These are phyloP conservation scores for Drosophila watanabei DNA, from an alignment of 1,140 invertebrate species.

Conservation along the genomic window DNA sequence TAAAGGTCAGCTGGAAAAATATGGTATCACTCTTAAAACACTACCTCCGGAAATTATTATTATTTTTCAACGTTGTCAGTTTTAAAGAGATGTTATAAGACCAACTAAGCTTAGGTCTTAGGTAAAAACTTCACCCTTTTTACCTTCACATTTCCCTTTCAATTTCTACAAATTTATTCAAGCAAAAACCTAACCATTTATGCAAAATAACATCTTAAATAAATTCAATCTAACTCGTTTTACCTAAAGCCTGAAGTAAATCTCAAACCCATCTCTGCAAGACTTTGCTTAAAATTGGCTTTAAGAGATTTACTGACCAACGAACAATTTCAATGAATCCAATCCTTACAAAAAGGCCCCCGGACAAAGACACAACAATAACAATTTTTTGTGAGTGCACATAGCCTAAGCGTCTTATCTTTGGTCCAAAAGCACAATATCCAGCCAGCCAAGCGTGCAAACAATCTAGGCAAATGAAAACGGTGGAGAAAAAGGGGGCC, in stretches of 20 bases:
- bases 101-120: too few species aligned
- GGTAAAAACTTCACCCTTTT: too few species aligned
- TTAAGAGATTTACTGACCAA: slow-evolving; percentile 33
- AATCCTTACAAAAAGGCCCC: not conserved
- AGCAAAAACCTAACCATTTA: not conserved
- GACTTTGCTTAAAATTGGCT: slow-evolving; percentile 26
- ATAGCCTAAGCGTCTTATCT: slow-evolving; percentile 75
- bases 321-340: slow-evolving; percentile 22
- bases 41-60: too few species aligned
- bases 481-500: not conserved
- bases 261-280: not conserved
- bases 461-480: slow-evolving; percentile 57
- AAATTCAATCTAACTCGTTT: slow-evolving; percentile 10
- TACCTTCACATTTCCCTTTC: not conserved
- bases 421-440: slow-evolving; percentile 60
- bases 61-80: too few species aligned
- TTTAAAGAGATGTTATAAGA: too few species aligned
- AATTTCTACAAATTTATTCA: not conserved
- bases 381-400: slow-evolving; percentile 35
- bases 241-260: not conserved
- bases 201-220: not conserved
- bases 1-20: too few species aligned
- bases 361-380: slow-evolving; percentile 29
- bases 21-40: too few species aligned
- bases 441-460: slow-evolving; percentile 72